These are phyloP conservation scores for Chascanopsetta lugubris DNA, from an alignment of 2,113 vertebrate species.

Conservation along the genomic window DNA sequence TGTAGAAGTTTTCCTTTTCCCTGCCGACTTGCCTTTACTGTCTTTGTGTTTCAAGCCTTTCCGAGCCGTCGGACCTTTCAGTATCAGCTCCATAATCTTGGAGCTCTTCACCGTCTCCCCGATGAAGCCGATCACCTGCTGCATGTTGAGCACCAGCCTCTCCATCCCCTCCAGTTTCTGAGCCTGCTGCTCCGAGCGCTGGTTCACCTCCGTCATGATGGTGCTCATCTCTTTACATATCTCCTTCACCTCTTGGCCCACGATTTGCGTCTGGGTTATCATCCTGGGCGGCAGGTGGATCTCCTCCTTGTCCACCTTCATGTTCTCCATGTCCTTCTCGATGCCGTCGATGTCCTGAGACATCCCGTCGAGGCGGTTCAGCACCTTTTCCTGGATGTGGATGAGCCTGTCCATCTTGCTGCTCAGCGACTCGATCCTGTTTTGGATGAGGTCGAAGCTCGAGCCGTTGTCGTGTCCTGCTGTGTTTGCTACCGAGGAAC, in stretches of 20 bases:
- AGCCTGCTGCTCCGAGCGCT: slow-evolving; percentile 84
- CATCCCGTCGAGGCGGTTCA: slow-evolving; percentile 85
- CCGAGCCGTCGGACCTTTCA: slow-evolving; percentile 71
- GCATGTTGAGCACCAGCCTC: slow-evolving; percentile 84
- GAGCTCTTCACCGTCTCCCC: slow-evolving; percentile 85
- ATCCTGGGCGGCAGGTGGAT: slow-evolving; percentile 64
- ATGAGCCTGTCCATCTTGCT: slow-evolving; percentile 88
- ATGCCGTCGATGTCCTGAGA: slow-evolving; percentile 84
- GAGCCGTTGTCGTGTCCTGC: slow-evolving; percentile 47
- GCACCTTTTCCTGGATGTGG: slow-evolving; percentile 85
- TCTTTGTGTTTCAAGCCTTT: slow-evolving; percentile 74
- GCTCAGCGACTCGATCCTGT: slow-evolving; percentile 84
- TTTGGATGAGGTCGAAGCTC: slow-evolving; percentile 81
- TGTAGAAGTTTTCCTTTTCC: slow-evolving; percentile 73
- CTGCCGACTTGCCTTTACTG: slow-evolving; percentile 68
- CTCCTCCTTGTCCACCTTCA: slow-evolving; percentile 82
- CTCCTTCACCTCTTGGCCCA: slow-evolving; percentile 77
- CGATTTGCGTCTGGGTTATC: slow-evolving; percentile 56
- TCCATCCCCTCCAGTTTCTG: slow-evolving; percentile 89
- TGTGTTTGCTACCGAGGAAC: slow-evolving; percentile 73
- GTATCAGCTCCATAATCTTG: slow-evolving; percentile 79
- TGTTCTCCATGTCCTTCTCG: slow-evolving; percentile 82
- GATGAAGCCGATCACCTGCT: slow-evolving; percentile 87
- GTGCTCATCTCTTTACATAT: slow-evolving; percentile 86
- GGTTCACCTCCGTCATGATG: slow-evolving; percentile 84